Evolutionary conservation across 2,797 vertebrate species (phyloP).

Genomic region (Chiloscyllium punctatum): DNA sequence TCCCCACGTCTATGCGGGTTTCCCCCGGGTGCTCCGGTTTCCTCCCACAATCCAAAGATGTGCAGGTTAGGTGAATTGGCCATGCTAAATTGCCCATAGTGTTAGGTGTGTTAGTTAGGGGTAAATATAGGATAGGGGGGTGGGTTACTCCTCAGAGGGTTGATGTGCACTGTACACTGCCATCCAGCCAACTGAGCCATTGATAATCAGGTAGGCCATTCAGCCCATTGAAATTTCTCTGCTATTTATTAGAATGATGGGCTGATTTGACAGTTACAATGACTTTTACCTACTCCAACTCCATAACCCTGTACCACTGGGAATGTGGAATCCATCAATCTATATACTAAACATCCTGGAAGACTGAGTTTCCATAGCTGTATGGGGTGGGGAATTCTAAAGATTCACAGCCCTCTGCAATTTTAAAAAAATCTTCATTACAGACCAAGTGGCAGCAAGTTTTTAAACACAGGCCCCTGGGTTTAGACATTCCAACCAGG

Average conservation of each 20-base stretch:
- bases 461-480: neutral
- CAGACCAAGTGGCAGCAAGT: neutral
- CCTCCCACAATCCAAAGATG: no score
- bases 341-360: neutral
- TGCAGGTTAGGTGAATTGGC: no score
- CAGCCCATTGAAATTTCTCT: neutral
- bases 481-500: neutral
- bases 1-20: no score
- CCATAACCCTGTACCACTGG: neutral
- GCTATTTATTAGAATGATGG: neutral
- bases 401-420: no score
- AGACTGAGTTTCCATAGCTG: neutral
- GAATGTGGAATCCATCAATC: neutral
- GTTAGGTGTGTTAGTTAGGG: no score
- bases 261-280: neutral
- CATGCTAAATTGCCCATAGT: no score
- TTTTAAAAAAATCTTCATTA: neutral
- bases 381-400: neutral
- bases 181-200: no score
- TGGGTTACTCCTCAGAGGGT: no score
- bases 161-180: no score
- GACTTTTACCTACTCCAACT: no score
- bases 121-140: no score
- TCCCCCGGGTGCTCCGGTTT: no score
- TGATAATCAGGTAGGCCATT: neutral